phyloP scores from a whole-genome alignment of 92 coral and sea anemone genomes.

The Palythoa grandiflora region DNA sequence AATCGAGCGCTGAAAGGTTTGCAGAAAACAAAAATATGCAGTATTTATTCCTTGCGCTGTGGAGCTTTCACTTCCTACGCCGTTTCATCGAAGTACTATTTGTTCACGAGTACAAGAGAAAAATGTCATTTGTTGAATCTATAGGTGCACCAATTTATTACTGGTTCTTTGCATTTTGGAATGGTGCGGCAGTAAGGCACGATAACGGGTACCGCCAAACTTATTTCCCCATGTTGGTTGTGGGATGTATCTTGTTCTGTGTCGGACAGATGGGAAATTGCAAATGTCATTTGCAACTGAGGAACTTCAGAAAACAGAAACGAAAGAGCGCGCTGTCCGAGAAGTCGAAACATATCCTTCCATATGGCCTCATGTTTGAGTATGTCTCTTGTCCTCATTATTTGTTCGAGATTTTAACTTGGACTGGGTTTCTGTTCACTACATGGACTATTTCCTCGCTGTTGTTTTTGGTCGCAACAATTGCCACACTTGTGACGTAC shows the following conservation, averaged over 20 bases:
- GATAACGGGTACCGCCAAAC: constrained; percentile 81
- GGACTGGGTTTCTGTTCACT: constrained; percentile 80
- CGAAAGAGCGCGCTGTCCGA: constrained; percentile 55
- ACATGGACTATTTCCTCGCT: constrained; percentile 73
- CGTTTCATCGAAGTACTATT: constrained; percentile 83
- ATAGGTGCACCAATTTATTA: constrained; percentile 87
- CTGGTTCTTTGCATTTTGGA: constrained; percentile 91
- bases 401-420: constrained; percentile 77
- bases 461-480: constrained; percentile 81
- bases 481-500: constrained; percentile 70
- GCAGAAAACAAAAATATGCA: constrained; percentile 59
- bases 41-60: constrained; percentile 77
- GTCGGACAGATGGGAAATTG: constrained; percentile 84
- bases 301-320: constrained; percentile 73
- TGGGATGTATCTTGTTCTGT: constrained; percentile 69
- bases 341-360: constrained; percentile 78
- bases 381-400: constrained; percentile 84
- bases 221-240: constrained; percentile 57
- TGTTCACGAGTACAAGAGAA: constrained; percentile 79
- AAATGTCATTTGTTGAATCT: constrained; percentile 72
- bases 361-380: constrained; percentile 79
- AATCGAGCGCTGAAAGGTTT: constrained; percentile 56
- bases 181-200: constrained; percentile 73
- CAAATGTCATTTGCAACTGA: constrained; percentile 70
- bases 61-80: constrained; percentile 81